Conservation (phyloP, 2,113 vertebrate species). For the Cyprinodon brontotheroides region DNA sequence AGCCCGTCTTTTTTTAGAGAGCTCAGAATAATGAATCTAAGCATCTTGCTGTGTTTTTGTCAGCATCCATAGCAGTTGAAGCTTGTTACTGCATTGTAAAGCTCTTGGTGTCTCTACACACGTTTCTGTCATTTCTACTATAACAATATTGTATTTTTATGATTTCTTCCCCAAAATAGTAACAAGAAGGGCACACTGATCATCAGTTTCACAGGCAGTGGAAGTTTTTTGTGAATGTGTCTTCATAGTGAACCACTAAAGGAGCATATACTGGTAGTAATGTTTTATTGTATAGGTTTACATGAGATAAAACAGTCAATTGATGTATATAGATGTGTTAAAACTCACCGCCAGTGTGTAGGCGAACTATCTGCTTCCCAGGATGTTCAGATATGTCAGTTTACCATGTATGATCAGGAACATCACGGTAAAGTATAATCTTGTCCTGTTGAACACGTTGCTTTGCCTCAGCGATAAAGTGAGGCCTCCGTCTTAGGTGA, state of each 20-base stretch:
- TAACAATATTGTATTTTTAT: neutral
- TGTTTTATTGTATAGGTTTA: neutral
- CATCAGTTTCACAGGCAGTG: neutral
- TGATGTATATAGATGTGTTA: neutral
- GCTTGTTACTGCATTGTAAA: neutral
- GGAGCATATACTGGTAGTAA: neutral
- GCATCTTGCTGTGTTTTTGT: neutral
- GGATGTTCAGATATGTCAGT: neutral
- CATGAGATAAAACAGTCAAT: neutral
- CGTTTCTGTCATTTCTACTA: neutral
- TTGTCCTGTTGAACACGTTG: slow-evolving; percentile 55
- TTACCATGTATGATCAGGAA: slow-evolving; percentile 2
- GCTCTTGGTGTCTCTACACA: too few relatives aligned
- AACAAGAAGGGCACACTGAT: neutral
- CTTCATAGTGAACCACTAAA: neutral
- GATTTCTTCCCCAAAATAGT: neutral
- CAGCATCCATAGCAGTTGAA: too few relatives aligned
- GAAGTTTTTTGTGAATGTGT: neutral
- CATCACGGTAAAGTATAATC: slow-evolving; percentile 36
- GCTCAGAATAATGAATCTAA: neutral
- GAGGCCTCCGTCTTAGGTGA: slow-evolving; percentile 68
- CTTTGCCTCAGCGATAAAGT: slow-evolving; percentile 63
- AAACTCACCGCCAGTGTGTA: neutral
- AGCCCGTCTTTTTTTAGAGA: too few relatives aligned
- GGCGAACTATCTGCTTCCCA: neutral